Evolutionary conservation across 2,797 vertebrate species (phyloP).

Genomic region (Lemur catta): DNA sequence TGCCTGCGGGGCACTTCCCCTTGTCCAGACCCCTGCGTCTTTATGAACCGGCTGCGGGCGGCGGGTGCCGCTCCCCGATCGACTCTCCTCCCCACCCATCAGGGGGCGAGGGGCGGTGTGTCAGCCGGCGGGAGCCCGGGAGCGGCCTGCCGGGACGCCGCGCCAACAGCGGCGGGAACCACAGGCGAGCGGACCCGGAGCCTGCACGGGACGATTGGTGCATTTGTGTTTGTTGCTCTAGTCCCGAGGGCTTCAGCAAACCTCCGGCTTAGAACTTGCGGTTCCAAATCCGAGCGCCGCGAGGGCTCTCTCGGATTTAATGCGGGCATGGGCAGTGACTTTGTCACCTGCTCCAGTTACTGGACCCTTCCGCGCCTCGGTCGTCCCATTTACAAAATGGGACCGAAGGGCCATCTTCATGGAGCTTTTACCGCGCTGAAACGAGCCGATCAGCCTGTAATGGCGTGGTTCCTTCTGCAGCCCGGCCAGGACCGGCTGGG

Average conservation of each 20-base stretch:
- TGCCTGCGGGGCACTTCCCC: neutral
- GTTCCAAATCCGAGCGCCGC: neutral
- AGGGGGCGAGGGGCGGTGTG: no score
- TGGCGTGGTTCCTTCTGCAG: neutral
- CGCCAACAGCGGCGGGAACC: neutral
- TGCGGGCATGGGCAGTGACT: neutral
- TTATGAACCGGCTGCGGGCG: neutral
- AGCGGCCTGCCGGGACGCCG: neutral
- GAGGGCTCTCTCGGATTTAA: neutral
- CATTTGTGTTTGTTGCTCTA: neutral
- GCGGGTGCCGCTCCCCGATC: neutral
- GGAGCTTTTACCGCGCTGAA: neutral
- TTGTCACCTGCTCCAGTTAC: neutral
- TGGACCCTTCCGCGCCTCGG: neutral
- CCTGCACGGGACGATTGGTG: neutral
- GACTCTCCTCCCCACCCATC: neutral
- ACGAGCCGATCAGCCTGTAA: neutral
- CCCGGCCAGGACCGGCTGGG: neutral
- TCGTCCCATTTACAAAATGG: neutral
- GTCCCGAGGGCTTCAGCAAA: neutral
- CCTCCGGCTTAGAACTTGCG: neutral
- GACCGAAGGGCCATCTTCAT: rapidly evolving
- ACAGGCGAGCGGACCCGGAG: neutral
- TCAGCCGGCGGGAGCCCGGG: neutral
- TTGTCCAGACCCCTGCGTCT: neutral